Evolutionary conservation across 2,888 invertebrate species (phyloP), one percentile per base, ranked within the genome.

Genomic region (Phyto melanocephala): DNA sequence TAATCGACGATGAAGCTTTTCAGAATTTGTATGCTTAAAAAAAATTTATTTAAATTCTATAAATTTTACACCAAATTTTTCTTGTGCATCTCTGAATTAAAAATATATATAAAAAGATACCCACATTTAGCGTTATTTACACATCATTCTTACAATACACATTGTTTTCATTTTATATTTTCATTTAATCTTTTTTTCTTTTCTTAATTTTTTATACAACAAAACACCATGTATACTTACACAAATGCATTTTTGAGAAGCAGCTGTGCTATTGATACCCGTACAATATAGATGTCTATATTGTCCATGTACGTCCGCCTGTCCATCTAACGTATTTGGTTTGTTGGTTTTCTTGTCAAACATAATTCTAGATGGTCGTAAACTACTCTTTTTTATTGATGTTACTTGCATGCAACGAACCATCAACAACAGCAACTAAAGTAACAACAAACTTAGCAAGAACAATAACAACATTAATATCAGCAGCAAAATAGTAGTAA

Each of bases 281-380:
- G 75, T 52, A 40, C 70, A 37, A 74, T 58, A 54, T 24, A 70
- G 58, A 71, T 67, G 71, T 75, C 62, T 74, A 58, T 28, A 71
- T 20, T 67, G 71, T 68, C 77, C 68, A 70, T 65, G 37, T 75
- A 74, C 28, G 65, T 67, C 81, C 33, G 76, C 52, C 71, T 71
- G 77, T 81, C 82, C 60, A 82, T 76, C 79, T 79, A 67, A 67
- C 60, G 71, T 76, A 71, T 76, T 79, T 79, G 75, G 82, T 82
- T 79, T 82, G 79, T 75, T 82, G 82, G 75, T 79, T 82, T 82
- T 56, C 71, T 75, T 82, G 82, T 82, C 82, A 82, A 76, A 76
- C 71, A 76, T 79, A 76, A 75, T 79, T 76, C 79, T 71, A 79
- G 58, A 65, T 79, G 75, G 75, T 82, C 75, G 82, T 79, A 82